These are phyloP conservation scores for Talpa occidentalis DNA, from an alignment of 2,113 vertebrate genomes.

Conservation along the genomic window DNA sequence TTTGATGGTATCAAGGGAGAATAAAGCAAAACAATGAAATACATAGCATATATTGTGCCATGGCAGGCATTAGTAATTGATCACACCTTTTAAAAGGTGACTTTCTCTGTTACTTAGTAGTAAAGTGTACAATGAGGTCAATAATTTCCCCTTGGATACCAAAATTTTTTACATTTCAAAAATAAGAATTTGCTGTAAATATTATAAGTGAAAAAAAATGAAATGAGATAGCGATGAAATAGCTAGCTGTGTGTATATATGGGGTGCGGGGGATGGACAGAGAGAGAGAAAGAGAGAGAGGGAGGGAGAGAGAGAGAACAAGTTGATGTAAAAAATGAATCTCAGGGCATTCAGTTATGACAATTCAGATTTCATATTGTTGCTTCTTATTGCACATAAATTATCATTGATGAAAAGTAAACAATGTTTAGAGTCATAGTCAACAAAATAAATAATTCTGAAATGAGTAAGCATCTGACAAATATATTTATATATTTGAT, in stretches of 20 bases:
- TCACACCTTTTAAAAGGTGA: not conserved
- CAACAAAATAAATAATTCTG: slow-evolving; percentile 41
- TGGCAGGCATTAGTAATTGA: slow-evolving; percentile 11
- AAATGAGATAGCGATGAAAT: not conserved
- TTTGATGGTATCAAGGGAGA: slow-evolving; percentile 11
- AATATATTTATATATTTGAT: not conserved
- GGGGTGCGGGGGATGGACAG: not conserved
- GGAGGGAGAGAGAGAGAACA: not conserved
- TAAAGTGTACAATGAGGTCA: not conserved
- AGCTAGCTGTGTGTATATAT: not conserved
- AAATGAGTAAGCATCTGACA: slow-evolving; percentile 30
- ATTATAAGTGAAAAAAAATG: slow-evolving; percentile 11
- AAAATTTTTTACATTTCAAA: not conserved
- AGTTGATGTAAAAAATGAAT: not conserved
- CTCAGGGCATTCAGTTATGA: not conserved
- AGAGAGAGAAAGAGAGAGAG: not conserved
- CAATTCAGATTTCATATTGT: slow-evolving; percentile 35
- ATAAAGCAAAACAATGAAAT: not conserved
- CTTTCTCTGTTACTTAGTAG: not conserved
- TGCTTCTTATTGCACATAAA: slow-evolving; percentile 2
- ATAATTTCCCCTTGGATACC: slow-evolving; percentile 4
- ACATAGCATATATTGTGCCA: not conserved
- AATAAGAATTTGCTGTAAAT: not conserved
- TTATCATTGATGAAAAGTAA: slow-evolving; percentile 45
- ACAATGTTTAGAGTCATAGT: slow-evolving; percentile 36